Evolutionary conservation across 2,113 vertebrate species (phyloP), one percentile per base, ranked within the genome.

Genomic region (Semnornis frantzii): DNA sequence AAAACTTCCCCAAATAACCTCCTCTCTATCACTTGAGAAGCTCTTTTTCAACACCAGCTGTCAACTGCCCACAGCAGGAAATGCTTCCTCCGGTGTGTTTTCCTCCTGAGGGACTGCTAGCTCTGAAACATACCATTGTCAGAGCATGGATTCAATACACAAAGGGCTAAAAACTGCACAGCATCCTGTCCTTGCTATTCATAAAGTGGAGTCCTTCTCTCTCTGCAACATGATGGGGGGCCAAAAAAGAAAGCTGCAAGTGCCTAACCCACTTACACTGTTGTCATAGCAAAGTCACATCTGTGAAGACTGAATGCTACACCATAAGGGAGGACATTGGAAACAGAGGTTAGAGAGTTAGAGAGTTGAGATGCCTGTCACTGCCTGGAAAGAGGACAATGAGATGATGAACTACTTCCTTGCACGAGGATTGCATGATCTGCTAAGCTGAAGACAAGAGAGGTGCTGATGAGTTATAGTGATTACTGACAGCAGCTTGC

Each of bases 121-220:
- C 72, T 94, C 89, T 83, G 74, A 83, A 88, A 90, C 58, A 31
- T 4, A 33, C 82, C 82, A 97, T 94, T 97, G 95, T 96, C 85
- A 70, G 87, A 83, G 65, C 69, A 69, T 78, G 79, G 87, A 75
- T 87, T 96, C 89, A 94, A 72, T 90, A 91, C 82, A 96, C 96
- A 95, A 97, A 97, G 88, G 94, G 95, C 96, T 96, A 96, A 96
- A 95, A 96, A 95, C 93, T 97, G 91, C 94, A 46, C 93, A 65
- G 94, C 94, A 96, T 96, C 96, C 96, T 96, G 96, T 96, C 80
- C 90, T 83, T 16, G 30, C 81, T 92, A 66, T 75, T 95, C 69
- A 70, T 66, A 24, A 72, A 75, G 77, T 9, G 18, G 55, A 88
- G 73, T 31, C 30, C 73, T 62, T 20, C 90, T 92, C 69, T 74